Conservation (phyloP, 2,797 vertebrate species). For the Acrossocheilus fasciatus region DNA sequence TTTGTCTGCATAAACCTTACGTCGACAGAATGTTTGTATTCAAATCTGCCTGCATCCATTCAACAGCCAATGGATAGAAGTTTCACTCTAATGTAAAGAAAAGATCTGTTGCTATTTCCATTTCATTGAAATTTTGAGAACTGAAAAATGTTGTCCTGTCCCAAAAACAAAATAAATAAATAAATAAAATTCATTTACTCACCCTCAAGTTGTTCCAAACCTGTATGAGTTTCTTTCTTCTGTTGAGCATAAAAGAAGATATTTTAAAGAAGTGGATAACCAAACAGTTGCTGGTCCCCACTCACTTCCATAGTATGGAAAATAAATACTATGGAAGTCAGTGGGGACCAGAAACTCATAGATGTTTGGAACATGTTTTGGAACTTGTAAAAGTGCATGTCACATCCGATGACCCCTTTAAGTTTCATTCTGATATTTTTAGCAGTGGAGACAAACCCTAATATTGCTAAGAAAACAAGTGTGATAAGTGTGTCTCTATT, state of each 20-base stretch:
- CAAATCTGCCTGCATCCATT: not conserved
- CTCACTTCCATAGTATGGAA: not conserved
- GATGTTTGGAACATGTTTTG: too few relatives aligned
- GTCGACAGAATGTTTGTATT: not conserved
- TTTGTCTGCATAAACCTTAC: not conserved
- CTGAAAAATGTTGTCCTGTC: not conserved
- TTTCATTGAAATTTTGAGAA: not conserved
- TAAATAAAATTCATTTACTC: not conserved
- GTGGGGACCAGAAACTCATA: not conserved
- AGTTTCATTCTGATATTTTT: not conserved
- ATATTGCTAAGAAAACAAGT: not conserved
- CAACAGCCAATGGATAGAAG: not conserved
- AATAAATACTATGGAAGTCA: not conserved
- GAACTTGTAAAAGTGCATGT: too few relatives aligned
- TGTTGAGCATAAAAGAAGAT: not conserved
- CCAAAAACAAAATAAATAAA: not conserved
- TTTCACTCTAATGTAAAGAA: not conserved
- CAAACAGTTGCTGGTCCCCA: not conserved
- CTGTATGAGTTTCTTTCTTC: not conserved
- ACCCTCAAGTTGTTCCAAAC: not conserved
- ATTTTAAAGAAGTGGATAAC: not conserved
- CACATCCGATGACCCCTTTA: constrained; percentile 30
- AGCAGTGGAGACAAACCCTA: not conserved
- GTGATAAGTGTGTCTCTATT: not conserved
- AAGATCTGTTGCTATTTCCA: not conserved